These are phyloP conservation scores for Limnephilus marmoratus DNA, from an alignment of 2,888 invertebrate species.

Conservation along the genomic window DNA sequence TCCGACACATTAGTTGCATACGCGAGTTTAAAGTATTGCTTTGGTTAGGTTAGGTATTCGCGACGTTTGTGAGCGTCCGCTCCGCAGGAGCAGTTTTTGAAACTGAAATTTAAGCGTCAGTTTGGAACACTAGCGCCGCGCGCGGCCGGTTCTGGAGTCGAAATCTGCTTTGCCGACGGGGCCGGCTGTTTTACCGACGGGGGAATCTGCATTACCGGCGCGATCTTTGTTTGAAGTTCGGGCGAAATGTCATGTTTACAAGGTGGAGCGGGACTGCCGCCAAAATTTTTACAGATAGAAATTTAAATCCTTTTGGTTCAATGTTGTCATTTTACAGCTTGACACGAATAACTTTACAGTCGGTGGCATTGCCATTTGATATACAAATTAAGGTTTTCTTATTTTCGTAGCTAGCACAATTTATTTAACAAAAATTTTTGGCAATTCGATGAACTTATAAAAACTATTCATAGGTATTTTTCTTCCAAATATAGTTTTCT, in stretches of 20 bases:
- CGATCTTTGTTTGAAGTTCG: slow-evolving; percentile 15
- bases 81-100: slow-evolving; percentile 26
- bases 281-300: not conserved
- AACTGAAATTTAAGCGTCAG: slow-evolving; percentile 44
- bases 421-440: too few relatives aligned
- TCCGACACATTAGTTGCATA: not conserved
- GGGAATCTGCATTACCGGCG: slow-evolving; percentile 4
- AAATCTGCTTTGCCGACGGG: slow-evolving; percentile 26
- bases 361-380: too few relatives aligned
- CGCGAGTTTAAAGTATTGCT: not conserved
- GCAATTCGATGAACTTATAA: too few relatives aligned
- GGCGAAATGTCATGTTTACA: not conserved
- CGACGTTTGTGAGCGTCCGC: not conserved
- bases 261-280: too few relatives aligned
- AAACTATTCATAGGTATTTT: too few relatives aligned
- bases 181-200: not conserved
- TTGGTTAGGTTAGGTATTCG: not conserved
- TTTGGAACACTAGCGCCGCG: slow-evolving; percentile 32
- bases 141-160: not conserved
- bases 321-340: too few relatives aligned
- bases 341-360: too few relatives aligned
- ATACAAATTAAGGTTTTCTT: too few relatives aligned
- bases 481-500: too few relatives aligned
- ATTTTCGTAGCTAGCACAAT: too few relatives aligned
- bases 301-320: too few relatives aligned